A percentile compares a stretch with the other conserved stretches of the same genome.
These are phyloP conservation scores for Microtus montanus DNA, from an alignment of 2,113 vertebrate genomes.

Conservation along the genomic window DNA sequence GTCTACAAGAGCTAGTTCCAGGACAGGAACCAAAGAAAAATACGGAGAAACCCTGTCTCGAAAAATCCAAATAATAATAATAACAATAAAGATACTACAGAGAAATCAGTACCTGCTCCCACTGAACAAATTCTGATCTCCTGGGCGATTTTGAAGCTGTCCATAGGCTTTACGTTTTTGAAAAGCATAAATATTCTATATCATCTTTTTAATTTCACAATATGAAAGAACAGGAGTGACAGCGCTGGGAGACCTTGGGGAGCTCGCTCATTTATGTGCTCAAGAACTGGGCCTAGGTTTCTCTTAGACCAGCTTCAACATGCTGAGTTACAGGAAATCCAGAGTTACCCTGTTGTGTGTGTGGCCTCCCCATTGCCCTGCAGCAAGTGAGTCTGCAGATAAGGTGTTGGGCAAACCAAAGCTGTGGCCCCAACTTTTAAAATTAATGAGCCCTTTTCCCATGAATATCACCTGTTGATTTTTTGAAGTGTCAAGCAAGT, in stretches of 20 bases:
- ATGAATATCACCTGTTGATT: neutral
- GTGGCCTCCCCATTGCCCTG: neutral
- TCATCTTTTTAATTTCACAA: neutral
- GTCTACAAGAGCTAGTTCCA: no score
- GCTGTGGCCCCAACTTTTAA: neutral
- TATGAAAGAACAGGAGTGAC: conserved; percentile 7
- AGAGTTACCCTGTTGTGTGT: neutral
- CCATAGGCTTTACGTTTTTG: neutral
- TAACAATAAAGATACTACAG: neutral
- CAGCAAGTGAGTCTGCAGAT: neutral
- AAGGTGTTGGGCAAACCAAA: neutral
- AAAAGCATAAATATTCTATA: neutral
- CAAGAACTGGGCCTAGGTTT: conserved; percentile 29
- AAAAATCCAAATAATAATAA: no score
- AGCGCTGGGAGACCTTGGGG: neutral
- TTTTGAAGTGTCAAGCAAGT: neutral
- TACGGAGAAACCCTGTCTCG: no score
- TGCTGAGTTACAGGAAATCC: conserved; percentile 4
- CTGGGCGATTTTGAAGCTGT: neutral
- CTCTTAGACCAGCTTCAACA: conserved; percentile 38
- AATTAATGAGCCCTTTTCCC: neutral
- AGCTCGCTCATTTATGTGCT: neutral
- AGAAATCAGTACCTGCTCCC: conserved; percentile 7
- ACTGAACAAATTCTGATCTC: conserved; percentile 29
- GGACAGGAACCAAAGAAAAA: no score